Evolutionary conservation across 1,140 invertebrate genomes (phyloP).

Genomic region (Meloidogyne hapla): DNA sequence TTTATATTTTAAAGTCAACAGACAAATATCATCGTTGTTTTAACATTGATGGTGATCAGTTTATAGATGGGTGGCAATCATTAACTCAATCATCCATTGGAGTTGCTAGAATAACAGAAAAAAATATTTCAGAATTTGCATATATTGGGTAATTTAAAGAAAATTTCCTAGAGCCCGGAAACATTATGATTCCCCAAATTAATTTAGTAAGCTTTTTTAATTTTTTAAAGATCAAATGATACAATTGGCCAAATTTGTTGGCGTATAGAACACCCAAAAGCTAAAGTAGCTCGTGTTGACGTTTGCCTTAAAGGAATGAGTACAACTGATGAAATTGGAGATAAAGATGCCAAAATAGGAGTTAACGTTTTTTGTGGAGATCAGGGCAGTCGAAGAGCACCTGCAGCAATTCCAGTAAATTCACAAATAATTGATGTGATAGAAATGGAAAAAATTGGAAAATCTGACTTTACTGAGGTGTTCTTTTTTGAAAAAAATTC

Average conservation of each 20-base stretch:
- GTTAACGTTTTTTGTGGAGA: conserved; percentile 13
- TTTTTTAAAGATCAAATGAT: too few relatives aligned
- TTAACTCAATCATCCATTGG: conserved; percentile 9
- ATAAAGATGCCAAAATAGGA: conserved; percentile 9
- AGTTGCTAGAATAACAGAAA: conserved; percentile 4
- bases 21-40: not conserved
- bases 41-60: not conserved
- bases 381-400: not conserved
- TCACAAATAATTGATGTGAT: conserved; percentile 23
- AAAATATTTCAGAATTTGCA: not conserved
- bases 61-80: conserved; percentile 1
- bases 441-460: conserved; percentile 15
- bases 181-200: too few relatives aligned
- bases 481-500: not conserved
- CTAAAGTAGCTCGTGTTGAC: not conserved
- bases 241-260: not conserved
- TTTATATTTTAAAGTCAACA: not conserved
- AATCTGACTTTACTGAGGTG: conserved; percentile 10
- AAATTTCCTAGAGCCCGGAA: too few relatives aligned
- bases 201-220: too few relatives aligned
- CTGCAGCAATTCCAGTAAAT: conserved; percentile 14
- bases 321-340: conserved; percentile 6
- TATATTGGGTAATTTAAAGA: conserved; percentile 4
- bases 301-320: conserved; percentile 14
- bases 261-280: conserved; percentile 15